Base-by-base conservation (phyloP, 2,797 vertebrate genomes). In the Syngnathus rostellatus region DNA sequence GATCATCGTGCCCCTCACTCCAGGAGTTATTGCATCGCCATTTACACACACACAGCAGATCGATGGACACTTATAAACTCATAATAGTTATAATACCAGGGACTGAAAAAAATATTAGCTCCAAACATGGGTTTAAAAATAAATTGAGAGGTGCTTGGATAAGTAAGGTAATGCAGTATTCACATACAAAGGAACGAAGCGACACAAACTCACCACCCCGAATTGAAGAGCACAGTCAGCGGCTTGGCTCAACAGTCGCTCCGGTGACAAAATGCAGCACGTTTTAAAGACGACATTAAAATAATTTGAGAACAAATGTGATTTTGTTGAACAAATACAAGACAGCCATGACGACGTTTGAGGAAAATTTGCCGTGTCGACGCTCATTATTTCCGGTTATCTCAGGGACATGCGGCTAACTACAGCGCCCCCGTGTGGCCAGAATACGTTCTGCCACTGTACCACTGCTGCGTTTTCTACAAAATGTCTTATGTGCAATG, bases 121-220 rank as follows among this genome's bases (percentile, higher is more conserved):
- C 46, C 25, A 17, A 63, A 48, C 45, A 7, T n/a, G 5, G 48
- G 50, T 37, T 6, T 62, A 7, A 41, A 46, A 31, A 6, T 40
- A 55, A 23, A 31, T 23, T 14, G 12, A 5, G 23, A 31, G 50
- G 19, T 53, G 19, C n/a, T 54, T 25, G 6, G 55, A 2, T 17
- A 8, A 3, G 3, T 8, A 17, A 37, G 16, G 38, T 6, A 1
- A 14, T 31, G 31, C 31, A 31, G 31, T 4, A 31, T 31, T 14
- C 12, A 31, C 48, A n/a, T 50, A 50, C 54, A 31, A 14, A 16
- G 21, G 6, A 31, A 10, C 5, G 12, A 57, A 7, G 10, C 11
- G 51, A 41, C 3, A 31, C 62, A 66, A 69, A 83, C 83, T 83
- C 79, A 83, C 85, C 81, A 17, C 65, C 70, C 38, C 77, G 50